phyloP scores from a whole-genome alignment of 1,140 invertebrate species.

The Drosophila gunungcola region DNA sequence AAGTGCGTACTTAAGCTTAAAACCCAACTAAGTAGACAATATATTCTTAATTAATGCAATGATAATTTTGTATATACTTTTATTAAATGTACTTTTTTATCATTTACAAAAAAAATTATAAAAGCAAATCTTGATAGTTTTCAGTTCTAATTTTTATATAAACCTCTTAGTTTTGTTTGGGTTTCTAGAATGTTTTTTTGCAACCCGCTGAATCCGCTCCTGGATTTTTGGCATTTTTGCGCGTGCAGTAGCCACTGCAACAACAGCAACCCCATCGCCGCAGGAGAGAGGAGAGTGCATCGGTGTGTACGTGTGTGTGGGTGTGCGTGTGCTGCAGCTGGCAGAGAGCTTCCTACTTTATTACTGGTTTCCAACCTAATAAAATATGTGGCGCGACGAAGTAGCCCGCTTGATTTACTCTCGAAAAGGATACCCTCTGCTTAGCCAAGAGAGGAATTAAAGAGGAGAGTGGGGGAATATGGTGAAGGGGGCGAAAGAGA shows the following conservation, averaged over 20 bases:
- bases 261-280: conserved; percentile 24
- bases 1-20: neutral
- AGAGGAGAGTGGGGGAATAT: neutral
- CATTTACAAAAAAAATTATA: no score
- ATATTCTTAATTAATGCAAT: no score
- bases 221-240: conserved; percentile 41
- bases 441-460: neutral
- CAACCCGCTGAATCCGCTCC: conserved; percentile 28
- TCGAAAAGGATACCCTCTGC: conserved; percentile 23
- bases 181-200: no score
- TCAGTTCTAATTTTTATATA: no score
- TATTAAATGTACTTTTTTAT: no score
- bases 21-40: neutral
- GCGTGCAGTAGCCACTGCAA: conserved; percentile 28
- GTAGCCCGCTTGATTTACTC: conserved; percentile 62
- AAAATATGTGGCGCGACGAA: conserved; percentile 67
- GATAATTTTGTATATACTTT: no score
- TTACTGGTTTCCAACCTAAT: conserved; percentile 76
- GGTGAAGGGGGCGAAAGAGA: neutral
- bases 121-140: no score
- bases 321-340: conserved; percentile 57
- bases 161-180: no score
- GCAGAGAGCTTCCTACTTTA: conserved; percentile 72
- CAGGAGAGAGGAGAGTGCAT: conserved; percentile 11
- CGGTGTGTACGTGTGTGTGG: conserved; percentile 21